These are phyloP conservation scores for Apodemia duryi DNA, from an alignment of 2,888 invertebrate species.

Conservation along the genomic window DNA sequence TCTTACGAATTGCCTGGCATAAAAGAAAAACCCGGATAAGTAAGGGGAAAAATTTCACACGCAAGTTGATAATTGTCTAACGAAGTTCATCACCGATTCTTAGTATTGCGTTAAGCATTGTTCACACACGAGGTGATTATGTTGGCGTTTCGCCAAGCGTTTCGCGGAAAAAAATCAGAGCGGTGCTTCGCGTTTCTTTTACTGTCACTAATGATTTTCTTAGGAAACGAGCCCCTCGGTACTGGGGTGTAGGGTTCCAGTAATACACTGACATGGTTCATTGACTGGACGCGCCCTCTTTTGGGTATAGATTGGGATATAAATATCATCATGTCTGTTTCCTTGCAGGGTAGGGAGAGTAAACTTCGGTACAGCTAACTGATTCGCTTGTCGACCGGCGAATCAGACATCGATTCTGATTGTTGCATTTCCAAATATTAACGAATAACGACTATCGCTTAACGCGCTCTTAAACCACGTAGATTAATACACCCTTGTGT, in stretches of 20 bases:
- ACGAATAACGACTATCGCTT: no score
- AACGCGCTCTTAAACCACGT: no score
- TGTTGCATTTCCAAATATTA: no score
- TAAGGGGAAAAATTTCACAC: not conserved
- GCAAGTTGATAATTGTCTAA: conserved; percentile 9
- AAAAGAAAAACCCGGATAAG: no score
- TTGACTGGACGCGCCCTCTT: conserved; percentile 18
- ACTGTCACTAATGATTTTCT: conserved; percentile 33
- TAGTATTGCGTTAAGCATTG: conserved; percentile 17
- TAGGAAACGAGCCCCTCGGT: conserved; percentile 21
- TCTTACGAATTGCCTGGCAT: no score
- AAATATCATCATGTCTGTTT: no score
- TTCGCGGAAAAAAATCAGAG: conserved; percentile 29
- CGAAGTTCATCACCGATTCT: conserved; percentile 15
- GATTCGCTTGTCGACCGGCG: no score
- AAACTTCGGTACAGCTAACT: no score
- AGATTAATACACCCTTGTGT: no score
- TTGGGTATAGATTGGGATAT: not conserved
- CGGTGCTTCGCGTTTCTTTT: conserved; percentile 31
- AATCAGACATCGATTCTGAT: no score
- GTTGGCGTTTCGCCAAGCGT: conserved; percentile 42
- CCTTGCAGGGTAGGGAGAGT: no score
- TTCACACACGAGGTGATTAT: conserved; percentile 17
- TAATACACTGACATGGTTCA: conserved; percentile 23
- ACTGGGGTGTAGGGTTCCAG: conserved; percentile 29